Base-by-base conservation (phyloP, 2,797 vertebrate species). In the Spea hammondii region DNA sequence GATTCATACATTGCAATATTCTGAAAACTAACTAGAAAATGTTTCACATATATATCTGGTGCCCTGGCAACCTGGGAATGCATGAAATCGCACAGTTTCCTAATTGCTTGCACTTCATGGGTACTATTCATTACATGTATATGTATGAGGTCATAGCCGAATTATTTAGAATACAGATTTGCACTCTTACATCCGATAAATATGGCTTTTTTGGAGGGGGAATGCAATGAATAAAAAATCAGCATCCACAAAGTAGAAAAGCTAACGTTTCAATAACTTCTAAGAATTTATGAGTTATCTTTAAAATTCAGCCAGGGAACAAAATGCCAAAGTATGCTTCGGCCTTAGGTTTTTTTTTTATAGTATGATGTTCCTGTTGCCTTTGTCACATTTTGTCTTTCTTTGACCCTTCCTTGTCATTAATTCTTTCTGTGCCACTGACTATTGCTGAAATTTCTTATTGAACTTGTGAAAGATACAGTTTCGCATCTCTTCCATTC, bases 161-260 rank as follows among this genome's bases (percentile, higher is more conserved):
- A 1, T 12, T 50, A 17, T 32, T 50, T 48, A 69, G 6, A 69
- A 51, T 14, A 51, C 13, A 13, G 65, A 51, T 69, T 69, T 69
- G 10, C 11, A 4, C 5, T 9, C 14, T 14, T 5, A 9, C 8
- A 69, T 45, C 17, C 12, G 50, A 70, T 70, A 55, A 70, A 54
- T 54, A 53, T 54, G n/a, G 54, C n/a, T 1, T 17, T 54, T 5
- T 70, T 54, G 17, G 65, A 14, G 48, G 44, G 45, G 32, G 32
- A 17, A 17, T 53, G 51, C 49, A 70, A 70, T 70, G 68, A 70
- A 70, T 70, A 70, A 70, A 70, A 65, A 54, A 54, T 70, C 50
- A 70, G 68, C 17, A 12, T 10, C 5, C 5, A 17, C 13, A 70
- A 55, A 70, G 17, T 70, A 7, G 67, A 69, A 53, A 70, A 50